Evolutionary conservation across 2,888 invertebrate genomes (phyloP).

Genomic region (Mythimna albipuncta): DNA sequence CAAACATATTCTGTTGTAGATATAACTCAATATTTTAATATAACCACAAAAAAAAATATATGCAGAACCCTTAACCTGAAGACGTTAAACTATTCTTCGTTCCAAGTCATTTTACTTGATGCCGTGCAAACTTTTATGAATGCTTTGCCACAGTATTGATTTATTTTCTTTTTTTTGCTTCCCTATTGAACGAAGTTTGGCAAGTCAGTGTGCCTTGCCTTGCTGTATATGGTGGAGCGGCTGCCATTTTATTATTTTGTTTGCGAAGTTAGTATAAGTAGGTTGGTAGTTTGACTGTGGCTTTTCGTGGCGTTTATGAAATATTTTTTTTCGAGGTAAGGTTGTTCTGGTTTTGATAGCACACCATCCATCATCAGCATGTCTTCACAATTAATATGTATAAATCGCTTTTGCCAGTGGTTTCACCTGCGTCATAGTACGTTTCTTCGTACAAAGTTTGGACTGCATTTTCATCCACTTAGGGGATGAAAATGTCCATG

Average conservation of each 20-base stretch:
- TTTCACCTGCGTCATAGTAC: too few relatives aligned
- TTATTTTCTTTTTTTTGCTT: slow-evolving; percentile 74
- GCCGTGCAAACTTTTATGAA: slow-evolving; percentile 82
- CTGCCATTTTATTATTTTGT: slow-evolving; percentile 49
- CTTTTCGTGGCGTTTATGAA: slow-evolving; percentile 1
- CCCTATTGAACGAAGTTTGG: slow-evolving; percentile 68
- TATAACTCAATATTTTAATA: too few relatives aligned
- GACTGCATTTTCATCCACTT: too few relatives aligned
- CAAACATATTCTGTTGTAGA: too few relatives aligned
- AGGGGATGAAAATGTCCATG: too few relatives aligned
- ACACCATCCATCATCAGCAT: not conserved
- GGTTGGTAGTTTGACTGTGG: slow-evolving; percentile 22
- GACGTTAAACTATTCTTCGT: slow-evolving; percentile 48
- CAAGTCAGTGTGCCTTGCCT: slow-evolving; percentile 74
- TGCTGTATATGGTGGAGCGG: slow-evolving; percentile 71
- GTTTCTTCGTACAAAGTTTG: too few relatives aligned
- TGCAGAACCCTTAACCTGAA: slow-evolving; percentile 67
- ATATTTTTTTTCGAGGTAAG: slow-evolving; percentile 32
- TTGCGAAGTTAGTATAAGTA: slow-evolving; percentile 39
- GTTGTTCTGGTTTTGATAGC: not conserved
- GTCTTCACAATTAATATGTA: not conserved
- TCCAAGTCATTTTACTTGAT: slow-evolving; percentile 72
- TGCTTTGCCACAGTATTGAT: slow-evolving; percentile 74
- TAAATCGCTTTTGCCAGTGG: too few relatives aligned
- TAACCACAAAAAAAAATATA: slow-evolving; percentile 3